phyloP scores from a whole-genome alignment of 1,140 invertebrate species.

The Cotesia glomerata region DNA sequence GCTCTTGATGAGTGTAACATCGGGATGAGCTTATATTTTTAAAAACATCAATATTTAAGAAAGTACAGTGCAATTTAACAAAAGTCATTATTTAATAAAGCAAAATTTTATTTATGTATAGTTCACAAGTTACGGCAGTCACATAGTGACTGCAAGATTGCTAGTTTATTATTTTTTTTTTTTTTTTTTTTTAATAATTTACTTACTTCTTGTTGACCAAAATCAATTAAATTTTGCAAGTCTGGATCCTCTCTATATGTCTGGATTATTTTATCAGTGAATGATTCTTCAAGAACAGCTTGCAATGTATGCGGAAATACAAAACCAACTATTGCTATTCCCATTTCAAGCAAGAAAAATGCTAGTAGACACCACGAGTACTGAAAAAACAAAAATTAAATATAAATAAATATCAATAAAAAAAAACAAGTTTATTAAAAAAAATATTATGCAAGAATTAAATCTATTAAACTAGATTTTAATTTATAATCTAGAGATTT shows the following conservation, averaged over 20 bases:
- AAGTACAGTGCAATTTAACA: too few species aligned
- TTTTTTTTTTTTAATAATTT: neutral
- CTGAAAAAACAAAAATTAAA: slow-evolving; percentile 67
- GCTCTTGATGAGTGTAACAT: too few species aligned
- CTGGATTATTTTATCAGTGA: slow-evolving; percentile 88
- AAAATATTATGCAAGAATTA: too few species aligned
- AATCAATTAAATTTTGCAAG: slow-evolving; percentile 92
- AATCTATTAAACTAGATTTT: too few species aligned
- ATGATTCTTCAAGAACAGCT: slow-evolving; percentile 79
- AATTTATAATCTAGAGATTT: too few species aligned
- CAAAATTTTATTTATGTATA: too few species aligned
- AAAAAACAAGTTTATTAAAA: neutral
- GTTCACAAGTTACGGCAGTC: too few species aligned
- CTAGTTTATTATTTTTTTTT: too few species aligned
- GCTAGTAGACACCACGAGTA: slow-evolving; percentile 88
- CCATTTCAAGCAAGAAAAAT: slow-evolving; percentile 90
- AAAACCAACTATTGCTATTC: slow-evolving; percentile 87
- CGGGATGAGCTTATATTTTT: too few species aligned
- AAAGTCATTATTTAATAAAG: too few species aligned
- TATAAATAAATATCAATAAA: slow-evolving; percentile 11
- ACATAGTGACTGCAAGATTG: too few species aligned
- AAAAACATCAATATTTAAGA: too few species aligned
- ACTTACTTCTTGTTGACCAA: slow-evolving; percentile 87
- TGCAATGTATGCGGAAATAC: slow-evolving; percentile 89
- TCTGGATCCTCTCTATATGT: slow-evolving; percentile 90